Conservation (phyloP, 2,113 vertebrate species). For the rat (Rattus norvegicus) region GRCr8 NC_086022.1:37029501-37030000, state of each 20-base stretch:
- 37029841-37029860: not conserved
- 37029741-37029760: not conserved
- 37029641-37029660: not conserved
- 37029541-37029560: not conserved
- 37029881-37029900: not conserved
- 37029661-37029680: not conserved
- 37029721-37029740: not conserved
- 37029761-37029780: not conserved
- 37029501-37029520: not conserved
- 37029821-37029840: not conserved
- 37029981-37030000: not conserved
- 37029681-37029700: not conserved
- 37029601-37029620: not conserved
- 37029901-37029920: not conserved
- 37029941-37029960: too few species aligned
- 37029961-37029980: not conserved
- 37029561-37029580: not conserved
- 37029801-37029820: not conserved
- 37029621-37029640: constrained; percentile 26
- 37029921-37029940: not conserved
- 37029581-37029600: not conserved
- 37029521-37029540: not conserved
- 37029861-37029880: not conserved
- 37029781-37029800: not conserved
- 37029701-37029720: not conserved